These are phyloP conservation scores for Itoplectis maculator DNA, from an alignment of 2,888 invertebrate species.

Conservation along the genomic window DNA sequence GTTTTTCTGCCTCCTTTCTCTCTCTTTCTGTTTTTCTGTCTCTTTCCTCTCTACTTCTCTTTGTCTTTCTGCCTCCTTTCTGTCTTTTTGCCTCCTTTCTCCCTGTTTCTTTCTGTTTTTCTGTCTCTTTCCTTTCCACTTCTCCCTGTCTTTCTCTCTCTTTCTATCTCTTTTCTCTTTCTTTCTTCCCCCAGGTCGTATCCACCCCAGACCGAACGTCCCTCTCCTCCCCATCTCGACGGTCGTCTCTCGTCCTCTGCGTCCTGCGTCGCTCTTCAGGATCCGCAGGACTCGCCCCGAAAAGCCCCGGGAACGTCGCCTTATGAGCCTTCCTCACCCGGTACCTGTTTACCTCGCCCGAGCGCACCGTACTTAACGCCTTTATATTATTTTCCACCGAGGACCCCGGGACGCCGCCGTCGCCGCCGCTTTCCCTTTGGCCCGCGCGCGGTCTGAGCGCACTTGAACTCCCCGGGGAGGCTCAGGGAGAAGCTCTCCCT, in stretches of 20 bases:
- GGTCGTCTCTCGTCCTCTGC: not conserved
- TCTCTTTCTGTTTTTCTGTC: not conserved
- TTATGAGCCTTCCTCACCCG: slow-evolving; percentile 7
- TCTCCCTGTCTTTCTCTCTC: slow-evolving; percentile 18
- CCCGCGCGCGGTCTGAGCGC: too few species aligned
- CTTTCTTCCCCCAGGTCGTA: not conserved
- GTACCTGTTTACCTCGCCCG: slow-evolving; percentile 63
- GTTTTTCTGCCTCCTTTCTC: too few species aligned
- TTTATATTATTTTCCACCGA: slow-evolving; percentile 61
- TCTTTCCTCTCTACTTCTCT: not conserved
- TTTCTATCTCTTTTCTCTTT: not conserved
- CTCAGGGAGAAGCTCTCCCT: too few species aligned
- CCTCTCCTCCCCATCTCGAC: slow-evolving; percentile 1
- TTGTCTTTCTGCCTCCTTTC: not conserved
- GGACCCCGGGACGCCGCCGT: slow-evolving; percentile 56
- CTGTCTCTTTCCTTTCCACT: not conserved
- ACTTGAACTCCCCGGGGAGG: too few species aligned
- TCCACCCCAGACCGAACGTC: too few species aligned
- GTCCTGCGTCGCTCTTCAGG: too few species aligned
- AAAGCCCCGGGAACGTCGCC: not conserved
- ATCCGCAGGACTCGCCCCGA: too few species aligned
- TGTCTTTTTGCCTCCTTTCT: not conserved
- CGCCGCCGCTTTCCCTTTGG: slow-evolving; percentile 17
- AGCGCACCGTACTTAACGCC: slow-evolving; percentile 65
- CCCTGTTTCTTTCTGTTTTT: not conserved